Conservation (phyloP, 2,888 invertebrate species). For the Zele albiditarsus region DNA sequence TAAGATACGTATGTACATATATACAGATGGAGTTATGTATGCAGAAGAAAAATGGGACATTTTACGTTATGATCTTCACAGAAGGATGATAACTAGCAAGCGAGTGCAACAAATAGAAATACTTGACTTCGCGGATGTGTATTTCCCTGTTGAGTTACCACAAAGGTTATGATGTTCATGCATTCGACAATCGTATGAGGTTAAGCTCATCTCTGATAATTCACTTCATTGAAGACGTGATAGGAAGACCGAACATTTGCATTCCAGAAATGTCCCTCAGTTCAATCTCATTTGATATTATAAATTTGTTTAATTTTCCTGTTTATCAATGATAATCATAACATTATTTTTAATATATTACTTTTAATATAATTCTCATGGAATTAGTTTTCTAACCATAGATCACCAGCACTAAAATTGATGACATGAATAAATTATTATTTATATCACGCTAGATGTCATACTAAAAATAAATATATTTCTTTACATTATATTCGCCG, state of each 20-base stretch:
- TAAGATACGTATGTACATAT: neutral
- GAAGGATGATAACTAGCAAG: neutral
- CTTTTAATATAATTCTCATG: neutral
- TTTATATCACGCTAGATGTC: neutral
- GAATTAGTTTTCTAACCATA: neutral
- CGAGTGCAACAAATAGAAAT: too few species aligned
- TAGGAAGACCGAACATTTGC: neutral
- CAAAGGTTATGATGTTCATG: neutral
- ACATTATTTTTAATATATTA: neutral
- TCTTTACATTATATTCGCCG: neutral
- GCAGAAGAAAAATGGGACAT: neutral
- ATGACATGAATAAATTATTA: neutral
- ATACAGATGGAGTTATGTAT: neutral
- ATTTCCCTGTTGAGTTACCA: neutral
- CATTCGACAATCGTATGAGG: neutral
- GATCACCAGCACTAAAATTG: neutral
- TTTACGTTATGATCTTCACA: neutral
- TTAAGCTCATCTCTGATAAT: slow-evolving; percentile 2
- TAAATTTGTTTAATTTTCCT: neutral
- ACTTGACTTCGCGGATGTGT: neutral
- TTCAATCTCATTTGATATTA: neutral
- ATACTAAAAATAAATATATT: neutral
- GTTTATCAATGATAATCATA: neutral
- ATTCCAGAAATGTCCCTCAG: neutral
- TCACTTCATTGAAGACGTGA: neutral